These are phyloP conservation scores for Leptinotarsa undecemlineata DNA, from an alignment of 1,140 invertebrate species.

Conservation along the genomic window DNA sequence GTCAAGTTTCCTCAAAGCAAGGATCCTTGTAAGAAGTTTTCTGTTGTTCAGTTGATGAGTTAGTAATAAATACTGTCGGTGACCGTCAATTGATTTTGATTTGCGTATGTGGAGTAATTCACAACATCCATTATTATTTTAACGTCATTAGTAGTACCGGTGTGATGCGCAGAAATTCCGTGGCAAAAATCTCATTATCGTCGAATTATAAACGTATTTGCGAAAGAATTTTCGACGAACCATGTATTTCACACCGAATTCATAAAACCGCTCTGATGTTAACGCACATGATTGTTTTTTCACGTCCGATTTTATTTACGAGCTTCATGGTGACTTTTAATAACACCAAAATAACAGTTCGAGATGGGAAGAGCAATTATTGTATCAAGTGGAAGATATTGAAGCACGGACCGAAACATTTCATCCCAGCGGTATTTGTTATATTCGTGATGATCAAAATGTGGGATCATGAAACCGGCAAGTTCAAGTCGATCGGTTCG, in stretches of 20 bases:
- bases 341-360: not conserved
- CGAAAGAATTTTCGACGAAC: not conserved
- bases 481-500: not conserved
- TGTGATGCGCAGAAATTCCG: not conserved
- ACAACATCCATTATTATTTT: not conserved
- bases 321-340: not conserved
- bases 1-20: no score
- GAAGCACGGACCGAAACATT: not conserved
- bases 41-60: no score
- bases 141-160: not conserved
- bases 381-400: not conserved
- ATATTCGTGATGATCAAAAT: not conserved
- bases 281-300: slow-evolving; percentile 8
- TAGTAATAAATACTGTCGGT: no score
- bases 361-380: not conserved
- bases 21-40: no score
- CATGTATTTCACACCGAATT: slow-evolving; percentile 1
- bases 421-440: not conserved
- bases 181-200: not conserved
- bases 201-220: slow-evolving; percentile 3
- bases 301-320: not conserved
- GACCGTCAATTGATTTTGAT: no score
- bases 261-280: not conserved
- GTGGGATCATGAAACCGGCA: not conserved
- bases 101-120: not conserved